Evolutionary conservation across 2,113 vertebrate species (phyloP).

Genomic region (Salvelinus namaycush): DNA sequence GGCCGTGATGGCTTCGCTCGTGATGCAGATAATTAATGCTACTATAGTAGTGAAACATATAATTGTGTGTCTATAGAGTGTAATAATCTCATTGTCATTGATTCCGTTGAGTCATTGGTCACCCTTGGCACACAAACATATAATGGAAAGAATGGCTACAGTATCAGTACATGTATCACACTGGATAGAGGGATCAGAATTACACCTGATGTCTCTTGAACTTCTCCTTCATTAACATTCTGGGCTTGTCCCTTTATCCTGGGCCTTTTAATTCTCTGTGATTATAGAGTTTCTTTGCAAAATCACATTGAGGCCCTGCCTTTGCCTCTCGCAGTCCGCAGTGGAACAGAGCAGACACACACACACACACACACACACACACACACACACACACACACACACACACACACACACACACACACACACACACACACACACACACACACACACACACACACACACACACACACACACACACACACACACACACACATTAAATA

Average conservation of each 20-base stretch:
- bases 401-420: constrained; percentile 4
- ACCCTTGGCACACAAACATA: neutral
- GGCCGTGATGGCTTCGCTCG: neutral
- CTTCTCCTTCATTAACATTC: constrained; percentile 15
- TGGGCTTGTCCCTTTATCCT: neutral
- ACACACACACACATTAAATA: neutral
- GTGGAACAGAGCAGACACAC: constrained; percentile 12
- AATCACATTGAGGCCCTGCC: neutral
- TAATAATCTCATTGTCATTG: neutral
- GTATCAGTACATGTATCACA: neutral
- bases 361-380: neutral
- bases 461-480: too few relatives aligned
- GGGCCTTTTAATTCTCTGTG: constrained; percentile 26
- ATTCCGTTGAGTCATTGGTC: neutral
- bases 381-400: neutral
- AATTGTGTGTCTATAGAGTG: too few relatives aligned
- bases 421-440: neutral
- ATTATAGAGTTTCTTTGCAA: constrained; percentile 14
- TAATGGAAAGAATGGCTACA: neutral
- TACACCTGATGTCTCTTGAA: constrained; percentile 6
- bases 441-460: constrained; percentile 1
- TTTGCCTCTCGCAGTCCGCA: neutral
- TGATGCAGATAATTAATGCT: neutral
- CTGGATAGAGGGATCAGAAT: neutral
- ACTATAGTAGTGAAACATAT: too few relatives aligned